These are phyloP conservation scores for Apodemus sylvaticus DNA, from an alignment of 2,113 vertebrate genomes.

Conservation along the genomic window DNA sequence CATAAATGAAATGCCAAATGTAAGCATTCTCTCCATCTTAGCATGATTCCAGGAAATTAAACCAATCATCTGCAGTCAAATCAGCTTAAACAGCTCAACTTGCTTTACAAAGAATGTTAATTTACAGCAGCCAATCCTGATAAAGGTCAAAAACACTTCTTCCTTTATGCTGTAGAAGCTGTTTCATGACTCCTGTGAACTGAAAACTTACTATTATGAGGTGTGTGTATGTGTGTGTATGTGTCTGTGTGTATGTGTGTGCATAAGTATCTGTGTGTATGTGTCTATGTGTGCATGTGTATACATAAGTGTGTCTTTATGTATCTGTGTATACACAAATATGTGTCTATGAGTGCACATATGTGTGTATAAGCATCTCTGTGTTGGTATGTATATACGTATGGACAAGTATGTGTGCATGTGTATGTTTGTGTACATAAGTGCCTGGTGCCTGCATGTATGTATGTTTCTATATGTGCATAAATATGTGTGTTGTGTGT, in stretches of 20 bases:
- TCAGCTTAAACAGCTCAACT: conserved; percentile 1
- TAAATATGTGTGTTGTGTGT: neutral
- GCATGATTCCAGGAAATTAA: conserved; percentile 42
- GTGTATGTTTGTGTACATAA: neutral
- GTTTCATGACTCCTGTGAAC: neutral
- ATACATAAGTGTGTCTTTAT: neutral
- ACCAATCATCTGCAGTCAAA: conserved; percentile 26
- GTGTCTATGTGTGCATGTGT: neutral
- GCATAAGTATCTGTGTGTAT: neutral
- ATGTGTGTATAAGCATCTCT: no score
- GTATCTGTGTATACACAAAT: no score
- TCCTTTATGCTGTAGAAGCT: neutral
- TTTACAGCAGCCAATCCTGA: neutral
- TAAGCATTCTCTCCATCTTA: neutral
- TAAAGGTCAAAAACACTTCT: conserved; percentile 23
- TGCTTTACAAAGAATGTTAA: conserved; percentile 27
- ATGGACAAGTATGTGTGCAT: no score
- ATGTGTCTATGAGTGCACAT: neutral
- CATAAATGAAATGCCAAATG: neutral
- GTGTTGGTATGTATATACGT: no score
- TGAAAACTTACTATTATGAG: neutral
- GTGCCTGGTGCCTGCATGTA: neutral
- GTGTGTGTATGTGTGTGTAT: no score
- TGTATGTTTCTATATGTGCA: neutral
- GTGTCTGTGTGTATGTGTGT: neutral